These are phyloP conservation scores for Macrochelys suwanniensis DNA, from an alignment of 2,797 vertebrate species.

Conservation along the genomic window DNA sequence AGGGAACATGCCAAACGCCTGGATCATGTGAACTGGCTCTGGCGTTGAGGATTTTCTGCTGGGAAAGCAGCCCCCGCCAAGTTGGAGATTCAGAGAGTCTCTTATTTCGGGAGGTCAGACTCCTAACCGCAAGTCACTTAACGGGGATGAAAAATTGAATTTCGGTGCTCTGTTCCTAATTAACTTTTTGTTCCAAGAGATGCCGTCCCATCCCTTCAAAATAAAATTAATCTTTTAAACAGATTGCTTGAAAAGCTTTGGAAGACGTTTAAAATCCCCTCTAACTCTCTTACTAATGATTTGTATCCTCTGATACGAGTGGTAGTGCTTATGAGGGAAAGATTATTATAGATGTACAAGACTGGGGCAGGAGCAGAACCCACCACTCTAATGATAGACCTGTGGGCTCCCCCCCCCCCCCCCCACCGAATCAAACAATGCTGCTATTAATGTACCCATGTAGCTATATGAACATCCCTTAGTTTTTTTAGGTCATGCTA, in stretches of 20 bases:
- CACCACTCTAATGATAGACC: background rate
- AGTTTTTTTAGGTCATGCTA: background rate
- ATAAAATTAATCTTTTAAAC: conserved; percentile 61
- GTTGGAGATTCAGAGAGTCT: background rate
- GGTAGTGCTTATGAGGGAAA: conserved; percentile 33
- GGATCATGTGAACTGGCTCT: background rate
- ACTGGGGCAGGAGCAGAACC: accelerated
- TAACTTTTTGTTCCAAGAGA: conserved; percentile 59
- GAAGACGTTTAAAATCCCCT: conserved; percentile 31
- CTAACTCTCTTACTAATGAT: conserved; percentile 25
- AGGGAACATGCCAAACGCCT: background rate
- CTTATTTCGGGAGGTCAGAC: conserved; percentile 50
- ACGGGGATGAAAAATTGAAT: conserved; percentile 55
- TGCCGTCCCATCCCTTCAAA: conserved; percentile 36
- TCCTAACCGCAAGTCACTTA: conserved; percentile 25
- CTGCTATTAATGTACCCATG: background rate
- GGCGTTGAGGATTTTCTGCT: accelerated
- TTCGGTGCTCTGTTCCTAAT: conserved; percentile 69
- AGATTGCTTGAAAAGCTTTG: conserved; percentile 43
- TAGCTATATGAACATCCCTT: accelerated
- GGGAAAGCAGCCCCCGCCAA: background rate
- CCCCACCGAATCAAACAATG: background rate
- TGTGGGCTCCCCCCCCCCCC: background rate
- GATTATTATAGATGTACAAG: accelerated
- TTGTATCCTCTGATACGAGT: conserved; percentile 1